Base-by-base conservation (phyloP, 1,140 invertebrate species). In the Neomicropteryx cornuta region DNA sequence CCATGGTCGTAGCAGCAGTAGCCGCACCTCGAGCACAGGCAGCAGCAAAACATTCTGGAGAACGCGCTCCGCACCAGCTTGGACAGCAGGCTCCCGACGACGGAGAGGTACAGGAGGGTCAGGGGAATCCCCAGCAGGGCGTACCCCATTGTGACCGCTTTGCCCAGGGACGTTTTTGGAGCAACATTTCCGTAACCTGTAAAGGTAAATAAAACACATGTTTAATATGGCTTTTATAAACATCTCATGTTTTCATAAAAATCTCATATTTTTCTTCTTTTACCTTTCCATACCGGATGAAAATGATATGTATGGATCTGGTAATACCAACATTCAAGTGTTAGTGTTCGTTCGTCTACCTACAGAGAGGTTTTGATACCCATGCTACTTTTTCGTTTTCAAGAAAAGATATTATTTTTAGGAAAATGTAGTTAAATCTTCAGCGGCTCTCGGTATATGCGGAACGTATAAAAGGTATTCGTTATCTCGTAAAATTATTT, bases 91-190 rank as follows among this genome's bases (percentile, higher is more conserved):
- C 85, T 83, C 34, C 86, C 86, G 5, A 87, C 81, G 41, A 81
- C 86, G 18, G 83, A 87, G 36, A 90, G 68, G 62, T 90, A 90
- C 4, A 96, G 75, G 24, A 96, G 72, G 42, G 90, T 93, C 41
- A 96, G 60, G 0, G 92, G 92, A 47, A 96, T 93, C 11, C 91
- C 90, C 11, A 94, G 69, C 27, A 83, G 76, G 8, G 89, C 89
- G 63, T 94, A 95, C 5, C 84, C 76, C 56, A 94, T 85, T 3
- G 90, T 92, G 0, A 87, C 79, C 19, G 86, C 72, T 58, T 89
- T 83, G 1, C 89, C 89, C 23, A 83, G 64, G 1, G 80, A 75
- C n/a, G 81, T 83, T 41, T 75, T 73, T 1, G 88, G 87, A 1
- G 82, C 79, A 19, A 92, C 82, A 51, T 87, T 87, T 8, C 90